A percentile compares a stretch with the other conserved stretches of the same genome.
These are phyloP conservation scores for Delphinus delphis DNA, from an alignment of 2,113 vertebrate genomes.

Conservation along the genomic window DNA sequence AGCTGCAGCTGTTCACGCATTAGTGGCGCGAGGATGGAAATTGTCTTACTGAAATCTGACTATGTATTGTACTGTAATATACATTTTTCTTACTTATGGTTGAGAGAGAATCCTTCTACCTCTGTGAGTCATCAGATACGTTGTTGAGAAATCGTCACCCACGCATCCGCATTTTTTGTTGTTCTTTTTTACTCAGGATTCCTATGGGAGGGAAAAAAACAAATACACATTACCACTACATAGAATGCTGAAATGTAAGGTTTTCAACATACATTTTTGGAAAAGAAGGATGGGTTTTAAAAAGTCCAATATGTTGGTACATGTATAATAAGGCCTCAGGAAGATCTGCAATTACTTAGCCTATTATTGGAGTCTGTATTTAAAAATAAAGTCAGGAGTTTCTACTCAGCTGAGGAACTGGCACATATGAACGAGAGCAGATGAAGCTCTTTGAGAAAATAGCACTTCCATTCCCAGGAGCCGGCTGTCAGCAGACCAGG, in stretches of 20 bases:
- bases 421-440: background rate
- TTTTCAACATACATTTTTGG: slow-evolving; percentile 46
- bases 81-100: slow-evolving; percentile 7
- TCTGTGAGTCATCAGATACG: background rate
- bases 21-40: background rate
- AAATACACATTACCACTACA: background rate
- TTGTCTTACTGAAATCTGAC: slow-evolving; percentile 51
- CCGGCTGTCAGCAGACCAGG: slow-evolving; percentile 13
- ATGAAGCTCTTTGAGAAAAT: slow-evolving; percentile 53
- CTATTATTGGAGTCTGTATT: slow-evolving; percentile 57
- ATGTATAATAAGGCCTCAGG: background rate
- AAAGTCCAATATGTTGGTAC: slow-evolving; percentile 17
- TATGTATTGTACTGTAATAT: background rate
- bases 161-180: background rate
- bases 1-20: slow-evolving; percentile 27
- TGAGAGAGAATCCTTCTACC: background rate
- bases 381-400: slow-evolving; percentile 41
- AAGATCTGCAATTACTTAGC: slow-evolving; percentile 52
- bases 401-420: background rate
- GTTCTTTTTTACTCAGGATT: background rate
- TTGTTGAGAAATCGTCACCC: background rate
- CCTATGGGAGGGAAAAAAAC: background rate
- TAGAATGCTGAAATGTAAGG: slow-evolving; percentile 40
- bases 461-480: background rate
- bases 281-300: slow-evolving; percentile 37